Base-by-base conservation (phyloP, 2,888 invertebrate species). In the Thera obeliscata region DNA sequence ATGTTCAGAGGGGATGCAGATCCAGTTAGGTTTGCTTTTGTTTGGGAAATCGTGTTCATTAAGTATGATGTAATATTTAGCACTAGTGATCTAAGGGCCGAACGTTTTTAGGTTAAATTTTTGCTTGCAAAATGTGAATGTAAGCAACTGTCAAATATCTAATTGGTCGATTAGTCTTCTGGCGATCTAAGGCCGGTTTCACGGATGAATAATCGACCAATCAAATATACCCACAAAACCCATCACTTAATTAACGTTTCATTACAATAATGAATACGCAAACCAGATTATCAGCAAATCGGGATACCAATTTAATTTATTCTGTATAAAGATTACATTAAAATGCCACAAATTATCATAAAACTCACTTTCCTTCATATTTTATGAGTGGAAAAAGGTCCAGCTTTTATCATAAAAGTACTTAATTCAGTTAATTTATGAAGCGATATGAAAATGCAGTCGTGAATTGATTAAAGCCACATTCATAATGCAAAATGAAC, bases 381-480 rank as follows among this genome's bases (percentile, higher is more conserved):
- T 80, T 60, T 74, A 77, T 71, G 76, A 74, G 70, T 70, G 68
- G 74, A 76, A 77, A 78, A 77, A 75, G 76, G 69, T 72, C 77
- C 78, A 76, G 77, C 78, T 73, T 73, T 78, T 81, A 83, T 82
- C 80, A 76, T 72, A 72, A 74, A 71, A 78, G 78, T 78, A 74
- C 77, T 79, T 79, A 78, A 81, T 82, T 78, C 77, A 70, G 77
- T 81, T 76, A 83, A 81, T 83, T 83, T 82, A 83, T 78, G 73
- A 76, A 75, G 76, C 72, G 81, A 81, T 82, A 74, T 76, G 74
- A 78, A 81, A 74, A 81, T 77, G 75, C 76, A 77, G 77, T 76
- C 72, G 73, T 76, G 81, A 83, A 87, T 85, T 86, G 82, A 87
- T 86, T 85, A 82, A 79, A 71, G 75, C 72, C 76, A 79, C 78